Percentiles rank a stretch among this genome's conserved stretches.
phyloP scores from a whole-genome alignment of 2,888 invertebrate species.

The Cinara cedri region DNA sequence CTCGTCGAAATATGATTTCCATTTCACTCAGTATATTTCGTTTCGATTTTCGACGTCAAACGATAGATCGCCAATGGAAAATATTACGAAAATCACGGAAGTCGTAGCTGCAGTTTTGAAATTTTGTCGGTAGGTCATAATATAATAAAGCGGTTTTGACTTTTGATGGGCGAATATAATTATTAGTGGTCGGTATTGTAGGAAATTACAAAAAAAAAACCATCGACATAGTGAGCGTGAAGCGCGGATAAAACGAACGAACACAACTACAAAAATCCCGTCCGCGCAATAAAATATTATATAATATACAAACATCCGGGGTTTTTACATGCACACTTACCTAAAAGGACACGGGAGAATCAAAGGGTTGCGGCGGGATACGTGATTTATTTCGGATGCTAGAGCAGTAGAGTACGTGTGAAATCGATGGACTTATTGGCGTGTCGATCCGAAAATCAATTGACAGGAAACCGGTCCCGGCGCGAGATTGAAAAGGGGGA shows the following conservation, averaged over 20 bases:
- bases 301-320: constrained; percentile 27
- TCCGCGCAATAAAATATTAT: background rate
- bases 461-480: constrained; percentile 51
- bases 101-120: too few relatives aligned
- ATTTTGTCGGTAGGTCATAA: too few relatives aligned
- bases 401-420: constrained; percentile 56
- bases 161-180: too few relatives aligned
- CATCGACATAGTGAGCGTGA: too few relatives aligned
- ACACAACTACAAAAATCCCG: background rate
- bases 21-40: too few relatives aligned
- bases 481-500: constrained; percentile 7
- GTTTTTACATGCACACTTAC: constrained; percentile 33
- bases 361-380: constrained; percentile 36
- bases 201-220: too few relatives aligned
- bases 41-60: too few relatives aligned
- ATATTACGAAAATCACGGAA: too few relatives aligned
- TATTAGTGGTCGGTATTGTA: too few relatives aligned
- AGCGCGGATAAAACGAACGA: background rate
- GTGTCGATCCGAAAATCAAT: constrained; percentile 54
- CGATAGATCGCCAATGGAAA: too few relatives aligned
- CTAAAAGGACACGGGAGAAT: background rate
- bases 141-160: too few relatives aligned
- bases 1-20: too few relatives aligned
- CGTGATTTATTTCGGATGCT: constrained; percentile 56
- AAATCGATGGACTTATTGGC: constrained; percentile 57